Conservation (phyloP, 2,113 vertebrate species). For the Papio anubis region DNA sequence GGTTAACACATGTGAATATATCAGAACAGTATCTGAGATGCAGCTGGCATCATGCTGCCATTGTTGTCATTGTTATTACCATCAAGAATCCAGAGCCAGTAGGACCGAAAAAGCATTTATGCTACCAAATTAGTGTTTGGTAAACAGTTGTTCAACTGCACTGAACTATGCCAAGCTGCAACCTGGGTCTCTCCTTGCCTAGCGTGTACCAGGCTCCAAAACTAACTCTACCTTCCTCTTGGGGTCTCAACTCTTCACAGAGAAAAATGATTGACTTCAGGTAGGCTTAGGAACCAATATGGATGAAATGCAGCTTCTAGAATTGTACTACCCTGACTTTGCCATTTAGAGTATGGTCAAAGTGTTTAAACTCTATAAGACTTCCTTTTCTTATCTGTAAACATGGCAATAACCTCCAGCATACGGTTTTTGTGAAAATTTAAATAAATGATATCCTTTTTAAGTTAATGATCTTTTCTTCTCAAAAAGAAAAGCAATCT, state of each 20-base stretch:
- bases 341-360: neutral
- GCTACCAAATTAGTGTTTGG: neutral
- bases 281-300: neutral
- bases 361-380: neutral
- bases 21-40: neutral
- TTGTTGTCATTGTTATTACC: neutral
- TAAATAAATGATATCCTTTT: neutral
- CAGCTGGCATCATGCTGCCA: neutral
- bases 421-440: neutral
- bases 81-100: neutral
- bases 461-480: neutral
- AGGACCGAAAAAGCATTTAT: neutral
- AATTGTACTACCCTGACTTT: neutral
- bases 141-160: neutral
- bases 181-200: neutral
- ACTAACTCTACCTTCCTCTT: neutral
- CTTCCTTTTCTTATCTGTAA: neutral
- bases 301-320: neutral
- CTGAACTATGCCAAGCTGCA: neutral
- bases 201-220: neutral
- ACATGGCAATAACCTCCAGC: neutral
- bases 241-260: neutral
- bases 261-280: neutral
- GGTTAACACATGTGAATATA: neutral
- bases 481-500: neutral